Evolutionary conservation across 1,140 invertebrate genomes (phyloP).

Genomic region (Lanistes nyassanus): DNA sequence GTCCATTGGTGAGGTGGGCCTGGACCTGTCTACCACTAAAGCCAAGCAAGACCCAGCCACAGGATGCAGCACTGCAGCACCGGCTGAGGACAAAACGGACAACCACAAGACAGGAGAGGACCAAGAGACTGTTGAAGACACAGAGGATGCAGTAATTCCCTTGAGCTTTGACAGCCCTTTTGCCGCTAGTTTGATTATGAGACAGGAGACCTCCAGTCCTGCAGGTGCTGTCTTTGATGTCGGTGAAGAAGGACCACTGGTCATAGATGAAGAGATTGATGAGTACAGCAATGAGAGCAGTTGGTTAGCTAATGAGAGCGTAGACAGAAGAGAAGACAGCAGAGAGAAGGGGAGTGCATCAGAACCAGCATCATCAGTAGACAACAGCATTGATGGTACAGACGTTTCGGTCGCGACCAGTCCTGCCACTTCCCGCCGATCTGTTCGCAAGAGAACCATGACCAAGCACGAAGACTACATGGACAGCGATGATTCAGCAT

Average conservation of each 20-base stretch:
- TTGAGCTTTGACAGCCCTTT: constrained; percentile 6
- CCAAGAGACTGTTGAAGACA: constrained; percentile 15
- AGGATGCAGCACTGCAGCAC: too few species aligned
- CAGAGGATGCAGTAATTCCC: constrained; percentile 6
- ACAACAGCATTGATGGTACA: not conserved
- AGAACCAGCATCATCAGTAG: not conserved
- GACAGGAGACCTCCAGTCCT: too few species aligned
- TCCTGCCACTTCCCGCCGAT: constrained; percentile 29
- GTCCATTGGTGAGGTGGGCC: not conserved
- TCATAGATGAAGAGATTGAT: constrained; percentile 16
- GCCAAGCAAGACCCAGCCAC: not conserved
- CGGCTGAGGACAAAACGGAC: not conserved
- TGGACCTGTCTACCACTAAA: constrained; percentile 26
- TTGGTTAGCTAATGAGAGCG: not conserved
- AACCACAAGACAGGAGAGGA: constrained; percentile 1
- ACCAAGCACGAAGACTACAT: constrained; percentile 55
- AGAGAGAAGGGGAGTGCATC: constrained; percentile 9
- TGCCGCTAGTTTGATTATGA: not conserved
- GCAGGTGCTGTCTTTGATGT: not conserved
- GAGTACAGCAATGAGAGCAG: not conserved
- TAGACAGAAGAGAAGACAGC: constrained; percentile 5
- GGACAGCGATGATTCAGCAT: constrained; percentile 34
- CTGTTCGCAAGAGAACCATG: constrained; percentile 48
- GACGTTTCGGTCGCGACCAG: not conserved
- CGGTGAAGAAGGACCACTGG: constrained; percentile 7